Conservation (phyloP, 1,140 invertebrate species). For the Drosophila pseudoobscura region DNA sequence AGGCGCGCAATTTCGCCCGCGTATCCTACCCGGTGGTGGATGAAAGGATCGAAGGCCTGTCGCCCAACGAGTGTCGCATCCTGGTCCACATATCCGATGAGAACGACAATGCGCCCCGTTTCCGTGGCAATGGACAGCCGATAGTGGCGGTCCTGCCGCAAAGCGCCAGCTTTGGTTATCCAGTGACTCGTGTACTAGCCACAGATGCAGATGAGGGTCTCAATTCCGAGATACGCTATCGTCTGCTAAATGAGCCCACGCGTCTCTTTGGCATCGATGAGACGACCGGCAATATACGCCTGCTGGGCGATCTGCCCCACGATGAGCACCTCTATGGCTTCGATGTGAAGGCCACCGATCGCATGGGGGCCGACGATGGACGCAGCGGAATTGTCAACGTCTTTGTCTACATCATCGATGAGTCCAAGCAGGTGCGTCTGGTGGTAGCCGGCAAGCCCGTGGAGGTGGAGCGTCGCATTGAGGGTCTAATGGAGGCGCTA, state of each 20-base stretch:
- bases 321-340: slow-evolving; percentile 91
- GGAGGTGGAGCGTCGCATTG: slow-evolving; percentile 88
- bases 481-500: slow-evolving; percentile 88
- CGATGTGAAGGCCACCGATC: slow-evolving; percentile 94
- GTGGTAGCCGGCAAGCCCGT: slow-evolving; percentile 90
- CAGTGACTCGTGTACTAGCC: slow-evolving; percentile 89
- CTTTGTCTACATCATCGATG: slow-evolving; percentile 92
- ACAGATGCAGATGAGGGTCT: slow-evolving; percentile 89
- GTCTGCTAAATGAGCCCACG: slow-evolving; percentile 88
- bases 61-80: slow-evolving; percentile 84
- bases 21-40: slow-evolving; percentile 90
- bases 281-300: slow-evolving; percentile 88
- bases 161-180: slow-evolving; percentile 90
- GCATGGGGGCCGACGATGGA: slow-evolving; percentile 89
- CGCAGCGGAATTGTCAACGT: slow-evolving; percentile 92
- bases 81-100: slow-evolving; percentile 90
- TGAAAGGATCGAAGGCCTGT: slow-evolving; percentile 87
- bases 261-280: slow-evolving; percentile 90
- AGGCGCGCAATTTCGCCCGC: slow-evolving; percentile 86
- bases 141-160: slow-evolving; percentile 91
- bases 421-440: slow-evolving; percentile 90
- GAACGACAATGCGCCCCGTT: slow-evolving; percentile 92
- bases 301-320: slow-evolving; percentile 85
- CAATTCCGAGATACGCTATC: slow-evolving; percentile 92
- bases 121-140: slow-evolving; percentile 88